Conservation (phyloP, 2,797 vertebrate genomes). For the Bucorvus abyssinicus region DNA sequence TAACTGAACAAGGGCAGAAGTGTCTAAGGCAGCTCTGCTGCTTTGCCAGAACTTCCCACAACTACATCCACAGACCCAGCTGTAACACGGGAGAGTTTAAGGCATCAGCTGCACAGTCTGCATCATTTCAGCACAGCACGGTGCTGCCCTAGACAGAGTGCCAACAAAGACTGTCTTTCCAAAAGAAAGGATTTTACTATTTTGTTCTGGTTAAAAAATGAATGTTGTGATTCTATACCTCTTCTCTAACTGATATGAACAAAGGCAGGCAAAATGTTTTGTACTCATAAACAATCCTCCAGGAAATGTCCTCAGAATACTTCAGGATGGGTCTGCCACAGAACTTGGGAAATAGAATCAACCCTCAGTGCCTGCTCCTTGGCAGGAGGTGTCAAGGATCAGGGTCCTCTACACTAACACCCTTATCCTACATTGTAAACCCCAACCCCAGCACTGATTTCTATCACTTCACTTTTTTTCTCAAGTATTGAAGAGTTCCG, state of each 20-base stretch:
- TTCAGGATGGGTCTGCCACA: neutral
- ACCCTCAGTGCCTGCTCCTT: neutral
- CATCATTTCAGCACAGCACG: neutral
- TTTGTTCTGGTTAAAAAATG: neutral
- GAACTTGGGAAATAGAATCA: neutral
- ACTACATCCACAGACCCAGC: neutral
- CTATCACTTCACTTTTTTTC: neutral
- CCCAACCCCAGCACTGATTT: neutral
- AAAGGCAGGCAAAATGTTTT: neutral
- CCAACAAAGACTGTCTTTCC: neutral
- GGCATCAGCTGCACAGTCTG: neutral
- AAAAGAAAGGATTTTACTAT: neutral
- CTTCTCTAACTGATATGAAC: neutral
- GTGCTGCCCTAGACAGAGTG: neutral
- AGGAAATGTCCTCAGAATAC: neutral
- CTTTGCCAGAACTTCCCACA: neutral
- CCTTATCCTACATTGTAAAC: neutral
- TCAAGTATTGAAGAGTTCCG: neutral
- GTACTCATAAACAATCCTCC: neutral
- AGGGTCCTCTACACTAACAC: neutral
- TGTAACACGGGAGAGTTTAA: neutral
- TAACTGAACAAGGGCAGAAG: neutral
- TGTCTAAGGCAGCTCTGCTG: neutral
- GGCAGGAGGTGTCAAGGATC: neutral
- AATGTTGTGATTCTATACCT: neutral